These are phyloP conservation scores for Micronycteris hirsuta DNA, from an alignment of 2,113 vertebrate genomes.

Conservation along the genomic window DNA sequence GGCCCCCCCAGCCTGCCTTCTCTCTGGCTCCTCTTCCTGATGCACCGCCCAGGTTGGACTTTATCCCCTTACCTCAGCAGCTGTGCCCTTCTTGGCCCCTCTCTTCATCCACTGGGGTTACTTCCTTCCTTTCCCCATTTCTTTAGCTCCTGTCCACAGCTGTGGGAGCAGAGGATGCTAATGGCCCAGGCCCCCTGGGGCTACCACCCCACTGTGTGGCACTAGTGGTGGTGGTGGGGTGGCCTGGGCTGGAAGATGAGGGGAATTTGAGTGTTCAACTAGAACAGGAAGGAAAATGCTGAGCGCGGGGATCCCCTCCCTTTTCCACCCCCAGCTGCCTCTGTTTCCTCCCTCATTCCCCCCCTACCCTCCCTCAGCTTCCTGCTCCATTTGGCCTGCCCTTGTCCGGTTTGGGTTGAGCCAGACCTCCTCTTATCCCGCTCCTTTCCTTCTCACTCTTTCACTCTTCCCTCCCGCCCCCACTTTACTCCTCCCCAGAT, in stretches of 20 bases:
- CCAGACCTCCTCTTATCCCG: constrained; percentile 16
- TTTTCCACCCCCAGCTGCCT: constrained; percentile 27
- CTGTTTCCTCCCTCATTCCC: constrained; percentile 53
- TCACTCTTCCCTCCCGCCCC: not conserved
- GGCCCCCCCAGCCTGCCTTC: not conserved
- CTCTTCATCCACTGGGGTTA: not conserved
- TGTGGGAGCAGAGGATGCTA: constrained; percentile 32
- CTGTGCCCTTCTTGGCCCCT: not conserved
- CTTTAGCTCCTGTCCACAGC: constrained; percentile 14
- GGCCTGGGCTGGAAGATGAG: not conserved
- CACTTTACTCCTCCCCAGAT: constrained; percentile 9
- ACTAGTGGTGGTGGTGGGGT: not conserved
- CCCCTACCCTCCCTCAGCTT: not conserved
- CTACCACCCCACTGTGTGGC: not conserved
- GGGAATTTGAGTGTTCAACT: not conserved
- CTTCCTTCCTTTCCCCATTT: not conserved
- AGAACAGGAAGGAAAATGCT: constrained; percentile 59
- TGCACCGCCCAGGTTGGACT: not conserved
- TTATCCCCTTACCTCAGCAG: not conserved
- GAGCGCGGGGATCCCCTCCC: constrained; percentile 19
- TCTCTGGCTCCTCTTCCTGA: not conserved
- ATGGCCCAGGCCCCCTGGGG: constrained; percentile 47
- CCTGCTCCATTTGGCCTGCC: constrained; percentile 29
- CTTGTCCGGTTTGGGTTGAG: constrained; percentile 10
- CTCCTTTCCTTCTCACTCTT: constrained; percentile 5